Evolutionary conservation across 2,888 invertebrate genomes (phyloP).

Genomic region (Lypha dubia): DNA sequence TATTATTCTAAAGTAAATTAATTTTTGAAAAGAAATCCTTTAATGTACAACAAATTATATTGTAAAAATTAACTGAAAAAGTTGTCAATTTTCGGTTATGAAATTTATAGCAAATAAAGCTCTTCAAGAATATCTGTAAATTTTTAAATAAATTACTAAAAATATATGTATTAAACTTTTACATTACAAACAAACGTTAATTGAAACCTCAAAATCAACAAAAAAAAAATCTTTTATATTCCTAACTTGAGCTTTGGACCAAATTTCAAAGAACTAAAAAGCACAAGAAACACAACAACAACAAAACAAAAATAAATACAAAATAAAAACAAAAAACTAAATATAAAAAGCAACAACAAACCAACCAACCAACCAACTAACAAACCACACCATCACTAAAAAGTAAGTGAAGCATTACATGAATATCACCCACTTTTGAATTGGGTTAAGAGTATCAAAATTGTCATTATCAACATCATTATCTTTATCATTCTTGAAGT

Average conservation of each 20-base stretch:
- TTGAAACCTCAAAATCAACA: not conserved
- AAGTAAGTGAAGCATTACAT: slow-evolving; percentile 60
- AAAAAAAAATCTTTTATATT: slow-evolving; percentile 17
- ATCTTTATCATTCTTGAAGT: slow-evolving; percentile 8
- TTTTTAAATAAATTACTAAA: not conserved
- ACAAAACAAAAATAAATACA: no score
- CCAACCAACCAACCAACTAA: slow-evolving; percentile 4
- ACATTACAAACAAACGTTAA: not conserved
- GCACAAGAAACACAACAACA: not conserved
- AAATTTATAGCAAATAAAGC: not conserved
- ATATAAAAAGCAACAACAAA: not conserved
- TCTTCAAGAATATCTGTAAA: not conserved
- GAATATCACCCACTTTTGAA: slow-evolving; percentile 43
- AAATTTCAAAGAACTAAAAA: slow-evolving; percentile 20
- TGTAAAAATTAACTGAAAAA: not conserved
- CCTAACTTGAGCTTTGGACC: slow-evolving; percentile 39
- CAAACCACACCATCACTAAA: slow-evolving; percentile 51
- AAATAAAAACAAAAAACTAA: slow-evolving; percentile 11
- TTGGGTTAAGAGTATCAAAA: slow-evolving; percentile 62
- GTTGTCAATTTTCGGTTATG: slow-evolving; percentile 26
- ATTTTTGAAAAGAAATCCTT: slow-evolving; percentile 25
- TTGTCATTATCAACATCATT: slow-evolving; percentile 46
- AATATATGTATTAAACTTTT: not conserved
- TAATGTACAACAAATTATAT: slow-evolving; percentile 22
- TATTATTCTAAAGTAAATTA: not conserved